Base-by-base conservation (phyloP, 2,888 invertebrate species). In the Spilosoma lubricipeda region DNA sequence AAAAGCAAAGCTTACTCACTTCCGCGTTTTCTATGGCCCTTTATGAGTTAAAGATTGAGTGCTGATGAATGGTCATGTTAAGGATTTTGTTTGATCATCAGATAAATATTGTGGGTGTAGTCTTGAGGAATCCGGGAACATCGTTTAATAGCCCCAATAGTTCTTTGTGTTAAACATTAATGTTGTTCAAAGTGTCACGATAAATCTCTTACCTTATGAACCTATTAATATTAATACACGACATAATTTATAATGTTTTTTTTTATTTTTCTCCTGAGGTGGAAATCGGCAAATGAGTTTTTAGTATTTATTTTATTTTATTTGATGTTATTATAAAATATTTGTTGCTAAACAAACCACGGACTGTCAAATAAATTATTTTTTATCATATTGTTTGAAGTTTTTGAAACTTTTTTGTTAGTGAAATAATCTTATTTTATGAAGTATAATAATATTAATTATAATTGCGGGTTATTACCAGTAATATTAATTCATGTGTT, bases 1-100 rank as follows among this genome's bases (percentile, higher is more conserved):
- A 78, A 78, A 68, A 72, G 75, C 77, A 33, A 72, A 67, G 75
- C 68, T 63, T 76, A 75, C 77, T 52, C 77, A 82, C 85, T 90
- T 90, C 92, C 94, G 93, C 92, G 85, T 90, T 85, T 90, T 93
- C 88, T 88, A 90, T 93, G 91, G 93, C 94, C 87, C 84, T 77
- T 90, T 90, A 90, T 89, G 89, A 90, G 89, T 80, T 85, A 88
- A 84, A 90, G 89, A 93, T 91, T 86, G 89, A 85, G 85, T 88
- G 76, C 89, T 92, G 93, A 93, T 94, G 94, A 94, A 95, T 94
- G 92, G 91, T 74, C 75, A 77, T 85, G 82, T 88, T 86, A 87
- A 89, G 90, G 89, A 87, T 88, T 87, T 84, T 89, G 92, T 94
- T 94, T 94, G 95, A 95, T 94, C 93, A 86, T 84, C 86, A 88